Conservation (phyloP, 2,797 vertebrate species). For the Coracias cyanogaster region DNA sequence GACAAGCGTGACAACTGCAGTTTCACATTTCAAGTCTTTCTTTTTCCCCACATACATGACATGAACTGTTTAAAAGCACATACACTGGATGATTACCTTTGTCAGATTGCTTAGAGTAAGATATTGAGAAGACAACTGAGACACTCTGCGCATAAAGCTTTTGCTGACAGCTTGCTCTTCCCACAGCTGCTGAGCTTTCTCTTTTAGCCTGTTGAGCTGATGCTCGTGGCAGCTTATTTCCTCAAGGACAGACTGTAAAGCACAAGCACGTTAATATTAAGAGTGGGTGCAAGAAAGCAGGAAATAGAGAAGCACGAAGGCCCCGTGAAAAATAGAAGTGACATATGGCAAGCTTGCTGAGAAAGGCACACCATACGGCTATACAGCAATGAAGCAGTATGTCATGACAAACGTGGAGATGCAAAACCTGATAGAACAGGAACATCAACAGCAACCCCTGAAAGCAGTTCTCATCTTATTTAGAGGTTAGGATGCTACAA, state of each 20-base stretch:
- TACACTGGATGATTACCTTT: slow-evolving; percentile 85
- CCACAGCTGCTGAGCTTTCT: slow-evolving; percentile 94
- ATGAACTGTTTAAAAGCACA: slow-evolving; percentile 37
- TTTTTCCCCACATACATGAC: neutral
- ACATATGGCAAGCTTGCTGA: slow-evolving; percentile 21
- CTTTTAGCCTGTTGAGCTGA: slow-evolving; percentile 92
- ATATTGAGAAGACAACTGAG: slow-evolving; percentile 95
- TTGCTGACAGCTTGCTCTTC: slow-evolving; percentile 95
- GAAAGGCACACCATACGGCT: neutral
- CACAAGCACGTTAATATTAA: slow-evolving; percentile 85
- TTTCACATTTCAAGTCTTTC: neutral
- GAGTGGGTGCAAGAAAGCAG: slow-evolving; percentile 78
- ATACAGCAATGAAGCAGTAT: neutral
- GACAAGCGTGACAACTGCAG: neutral
- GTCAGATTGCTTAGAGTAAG: slow-evolving; percentile 95
- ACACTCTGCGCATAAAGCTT: slow-evolving; percentile 96
- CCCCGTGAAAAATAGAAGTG: neutral
- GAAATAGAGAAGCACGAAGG: slow-evolving; percentile 61
- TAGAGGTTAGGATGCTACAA: neutral
- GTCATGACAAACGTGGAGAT: neutral
- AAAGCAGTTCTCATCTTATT: neutral
- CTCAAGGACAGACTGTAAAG: slow-evolving; percentile 96
- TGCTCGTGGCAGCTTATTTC: slow-evolving; percentile 91
- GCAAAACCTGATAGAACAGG: neutral
- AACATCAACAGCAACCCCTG: neutral